phyloP scores from a whole-genome alignment of 1,140 invertebrate genomes.

The Lysiphlebus fabarum region DNA sequence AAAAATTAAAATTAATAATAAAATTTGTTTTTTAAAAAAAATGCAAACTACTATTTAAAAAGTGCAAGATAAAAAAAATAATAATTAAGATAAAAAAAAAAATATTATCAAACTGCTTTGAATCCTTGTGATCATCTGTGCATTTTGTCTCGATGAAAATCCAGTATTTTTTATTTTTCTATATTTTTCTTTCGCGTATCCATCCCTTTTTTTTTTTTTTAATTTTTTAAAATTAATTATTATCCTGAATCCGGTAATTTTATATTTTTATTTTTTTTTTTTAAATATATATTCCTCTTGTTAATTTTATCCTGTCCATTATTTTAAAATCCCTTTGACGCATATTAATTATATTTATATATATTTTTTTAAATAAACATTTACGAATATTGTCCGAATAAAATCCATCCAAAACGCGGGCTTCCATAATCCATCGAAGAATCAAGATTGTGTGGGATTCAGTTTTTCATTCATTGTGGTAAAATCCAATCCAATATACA shows the following conservation, averaged over 20 bases:
- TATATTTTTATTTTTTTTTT: conserved; percentile 27
- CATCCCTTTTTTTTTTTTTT: conserved; percentile 30
- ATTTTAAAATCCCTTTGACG: conserved; percentile 34
- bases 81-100: conserved; percentile 11
- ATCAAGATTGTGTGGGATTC: conserved; percentile 55
- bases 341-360: conserved; percentile 27
- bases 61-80: conserved; percentile 6
- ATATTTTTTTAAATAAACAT: conserved; percentile 1
- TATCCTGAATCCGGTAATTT: conserved; percentile 29
- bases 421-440: conserved; percentile 53
- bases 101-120: conserved; percentile 32
- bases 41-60: background rate
- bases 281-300: conserved; percentile 39
- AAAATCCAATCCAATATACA: conserved; percentile 59
- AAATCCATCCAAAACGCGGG: conserved; percentile 50
- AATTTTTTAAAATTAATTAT: conserved; percentile 13
- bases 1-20: conserved; percentile 3
- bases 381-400: conserved; percentile 36
- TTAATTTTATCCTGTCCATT: conserved; percentile 35
- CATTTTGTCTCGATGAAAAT: conserved; percentile 45
- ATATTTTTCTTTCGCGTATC: conserved; percentile 36
- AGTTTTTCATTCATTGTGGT: conserved; percentile 58
- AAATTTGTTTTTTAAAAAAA: conserved; percentile 9
- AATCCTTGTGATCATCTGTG: conserved; percentile 32
- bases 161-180: conserved; percentile 35